Percentiles rank a stretch among this genome's conserved stretches.
Evolutionary conservation across 2,888 invertebrate genomes (phyloP).

Genomic region (Athalia cordata): DNA sequence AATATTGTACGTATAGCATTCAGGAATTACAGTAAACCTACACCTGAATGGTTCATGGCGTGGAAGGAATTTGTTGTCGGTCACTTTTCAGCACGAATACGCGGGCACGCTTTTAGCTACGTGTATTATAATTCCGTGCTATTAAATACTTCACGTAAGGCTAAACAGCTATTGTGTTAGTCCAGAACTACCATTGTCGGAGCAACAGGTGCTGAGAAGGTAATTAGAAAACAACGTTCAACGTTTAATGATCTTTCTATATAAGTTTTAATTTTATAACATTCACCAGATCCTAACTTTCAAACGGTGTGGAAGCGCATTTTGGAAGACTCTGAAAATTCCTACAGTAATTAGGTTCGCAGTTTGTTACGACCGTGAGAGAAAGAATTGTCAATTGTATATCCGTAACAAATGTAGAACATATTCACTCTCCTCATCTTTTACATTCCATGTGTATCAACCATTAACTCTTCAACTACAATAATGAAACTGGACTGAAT

Average conservation of each 20-base stretch:
- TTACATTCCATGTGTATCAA: no score
- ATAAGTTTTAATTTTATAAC: conserved; percentile 13
- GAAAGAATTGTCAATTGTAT: no score
- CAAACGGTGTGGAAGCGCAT: neutral
- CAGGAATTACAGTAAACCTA: neutral
- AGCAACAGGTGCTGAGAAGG: conserved; percentile 41
- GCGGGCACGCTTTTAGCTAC: conserved; percentile 8
- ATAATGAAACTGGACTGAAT: no score
- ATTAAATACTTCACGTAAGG: conserved; percentile 37
- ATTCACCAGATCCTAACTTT: conserved; percentile 12
- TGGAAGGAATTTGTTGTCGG: conserved; percentile 15
- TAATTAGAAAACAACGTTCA: conserved; percentile 39
- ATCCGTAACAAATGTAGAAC: no score
- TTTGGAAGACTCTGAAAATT: no score
- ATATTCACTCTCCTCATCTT: no score
- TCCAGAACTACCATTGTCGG: conserved; percentile 42
- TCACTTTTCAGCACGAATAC: conserved; percentile 25
- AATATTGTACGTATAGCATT: neutral
- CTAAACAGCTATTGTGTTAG: conserved; percentile 41
- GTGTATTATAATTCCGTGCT: conserved; percentile 32
- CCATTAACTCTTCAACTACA: no score
- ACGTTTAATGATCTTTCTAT: conserved; percentile 36
- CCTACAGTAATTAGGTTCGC: no score
- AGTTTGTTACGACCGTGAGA: no score
- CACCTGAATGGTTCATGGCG: neutral